Percentiles rank a stretch among this genome's conserved stretches.
Evolutionary conservation across 1,140 invertebrate species (phyloP).

Genomic region (Delia radicum): DNA sequence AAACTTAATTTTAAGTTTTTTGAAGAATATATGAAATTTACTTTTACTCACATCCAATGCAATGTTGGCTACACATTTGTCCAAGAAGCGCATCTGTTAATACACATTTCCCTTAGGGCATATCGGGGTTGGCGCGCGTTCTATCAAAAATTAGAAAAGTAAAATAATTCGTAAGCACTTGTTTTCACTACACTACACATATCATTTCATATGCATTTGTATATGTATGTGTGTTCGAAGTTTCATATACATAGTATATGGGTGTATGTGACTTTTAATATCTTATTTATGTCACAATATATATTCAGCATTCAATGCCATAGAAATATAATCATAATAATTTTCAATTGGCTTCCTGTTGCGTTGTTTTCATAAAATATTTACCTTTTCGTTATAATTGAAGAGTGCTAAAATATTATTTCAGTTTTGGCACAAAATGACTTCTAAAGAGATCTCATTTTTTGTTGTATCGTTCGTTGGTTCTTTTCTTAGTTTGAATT

Average conservation of each 20-base stretch:
- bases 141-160: too few species aligned
- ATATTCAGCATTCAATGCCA: not conserved
- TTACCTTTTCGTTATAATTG: conserved; percentile 40
- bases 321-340: conserved; percentile 31
- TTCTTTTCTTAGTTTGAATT: not conserved
- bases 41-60: not conserved
- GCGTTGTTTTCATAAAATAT: conserved; percentile 55
- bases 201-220: not conserved
- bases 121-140: not conserved
- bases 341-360: conserved; percentile 53
- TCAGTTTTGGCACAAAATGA: not conserved
- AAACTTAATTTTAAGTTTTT: too few species aligned
- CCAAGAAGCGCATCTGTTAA: not conserved
- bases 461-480: not conserved
- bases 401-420: conserved; percentile 11
- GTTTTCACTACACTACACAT: too few species aligned
- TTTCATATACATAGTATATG: too few species aligned
- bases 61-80: not conserved
- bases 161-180: too few species aligned
- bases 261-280: not conserved
- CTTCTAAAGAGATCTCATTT: not conserved
- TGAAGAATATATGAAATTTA: not conserved
- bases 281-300: conserved; percentile 3
- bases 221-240: not conserved
- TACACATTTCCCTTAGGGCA: not conserved